phyloP scores from a whole-genome alignment of 2,113 vertebrate species.

The Sebastes fasciatus region DNA sequence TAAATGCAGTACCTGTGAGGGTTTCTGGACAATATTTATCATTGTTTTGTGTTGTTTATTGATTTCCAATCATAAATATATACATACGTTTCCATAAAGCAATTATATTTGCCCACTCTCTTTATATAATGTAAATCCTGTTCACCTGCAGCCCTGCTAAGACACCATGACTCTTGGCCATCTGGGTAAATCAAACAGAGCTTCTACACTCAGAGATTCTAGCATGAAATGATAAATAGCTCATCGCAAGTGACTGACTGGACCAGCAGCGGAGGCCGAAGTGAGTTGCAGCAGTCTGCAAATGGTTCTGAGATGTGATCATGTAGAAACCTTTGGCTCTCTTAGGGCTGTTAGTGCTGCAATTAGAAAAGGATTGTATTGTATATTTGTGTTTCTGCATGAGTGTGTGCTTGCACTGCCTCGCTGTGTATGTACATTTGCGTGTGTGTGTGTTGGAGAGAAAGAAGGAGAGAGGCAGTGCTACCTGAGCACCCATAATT shows the following conservation, averaged over 20 bases:
- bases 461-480: conserved; percentile 25
- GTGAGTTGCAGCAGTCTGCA: conserved; percentile 18
- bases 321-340: conserved; percentile 44
- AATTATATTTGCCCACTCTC: too few species aligned
- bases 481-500: conserved; percentile 81
- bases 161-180: background rate
- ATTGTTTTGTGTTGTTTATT: too few species aligned
- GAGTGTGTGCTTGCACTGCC: conserved; percentile 18
- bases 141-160: background rate
- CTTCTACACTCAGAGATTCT: background rate
- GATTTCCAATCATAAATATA: too few species aligned
- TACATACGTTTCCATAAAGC: too few species aligned
- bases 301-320: conserved; percentile 59
- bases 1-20: too few species aligned
- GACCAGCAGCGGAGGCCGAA: conserved; percentile 16
- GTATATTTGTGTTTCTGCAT: conserved; percentile 51
- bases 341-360: conserved; percentile 1
- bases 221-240: conserved; percentile 12
- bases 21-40: too few species aligned
- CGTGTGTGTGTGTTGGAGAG: conserved; percentile 30
- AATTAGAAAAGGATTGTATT: conserved; percentile 37
- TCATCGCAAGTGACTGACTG: conserved; percentile 11
- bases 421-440: conserved; percentile 17
- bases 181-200: background rate
- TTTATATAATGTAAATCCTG: background rate